Evolutionary conservation across 2,797 vertebrate species (phyloP), one percentile per base, ranked within the genome.

Genomic region (Rhynchotus rufescens): DNA sequence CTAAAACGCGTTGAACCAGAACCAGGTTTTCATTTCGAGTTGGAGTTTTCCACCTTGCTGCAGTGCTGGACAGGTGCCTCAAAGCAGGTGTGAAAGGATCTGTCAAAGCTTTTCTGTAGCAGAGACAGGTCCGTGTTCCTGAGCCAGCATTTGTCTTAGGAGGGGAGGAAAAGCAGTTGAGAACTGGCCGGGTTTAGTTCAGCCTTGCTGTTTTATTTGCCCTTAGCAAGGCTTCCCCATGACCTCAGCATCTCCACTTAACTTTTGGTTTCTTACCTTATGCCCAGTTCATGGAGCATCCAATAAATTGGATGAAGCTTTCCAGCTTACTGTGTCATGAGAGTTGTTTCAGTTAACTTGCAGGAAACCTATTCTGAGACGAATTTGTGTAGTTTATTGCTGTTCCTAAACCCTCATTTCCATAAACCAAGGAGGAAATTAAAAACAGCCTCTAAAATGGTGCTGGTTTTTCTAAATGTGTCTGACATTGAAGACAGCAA

Each of bases 401-500:
- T 45, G 61, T 86, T 92, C 80, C 81, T 78, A 90, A 85, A 59
- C 16, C 17, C 20, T 68, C 51, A 62, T 92, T 91, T 91, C 78
- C 66, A 88, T 52, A 89, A 81, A 86, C 75, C 45, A 25, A 83
- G 65, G 78, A 88, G 93, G 89, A 89, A 96, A 91, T 95, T 95
- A 90, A 92, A 95, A 91, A 80, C 40, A 65, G 65, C 52, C 74
- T 93, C 76, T 90, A 66, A 57, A 40, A 94, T 66, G 92, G 65
- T 82, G 38, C 65, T 72, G 20, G 38, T 89, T 82, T 79, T 65
- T 87, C 88, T 79, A 82, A 93, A 94, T 66, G 59, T 76, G 60
- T 62, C 87, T 95, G 86, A 95, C 62, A 32, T 87, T 79, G 88
- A 73, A 95, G 92, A 89, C 65, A 91, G 84, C 62, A 52, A 94